Base-by-base conservation (phyloP, 2,888 invertebrate genomes). In the Imbricaverruca yamaguchii region DNA sequence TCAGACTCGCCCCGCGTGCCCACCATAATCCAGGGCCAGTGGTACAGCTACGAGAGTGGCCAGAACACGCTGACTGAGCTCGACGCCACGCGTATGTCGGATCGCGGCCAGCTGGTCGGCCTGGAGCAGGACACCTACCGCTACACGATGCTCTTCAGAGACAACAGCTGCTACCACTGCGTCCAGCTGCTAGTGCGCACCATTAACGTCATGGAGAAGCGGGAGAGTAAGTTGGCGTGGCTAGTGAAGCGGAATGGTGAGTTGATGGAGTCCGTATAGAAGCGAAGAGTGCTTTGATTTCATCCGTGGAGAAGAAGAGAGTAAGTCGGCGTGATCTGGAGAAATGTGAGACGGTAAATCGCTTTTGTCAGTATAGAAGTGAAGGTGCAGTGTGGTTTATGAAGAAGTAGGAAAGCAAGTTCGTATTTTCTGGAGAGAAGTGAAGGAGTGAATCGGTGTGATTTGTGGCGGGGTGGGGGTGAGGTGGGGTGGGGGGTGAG, bases 1-100 rank as follows among this genome's bases (percentile, higher is more conserved):
- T 39, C 39, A 39, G 39, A 39, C 39, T 39, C 39, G 39, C 39
- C 39, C 65, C 9, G n/a, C n/a, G 23, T 69, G 13, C 84, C 84
- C 12, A 80, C 25, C n/a, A 92, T 94, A 79, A 87, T 96, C 80
- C 90, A 94, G 85, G 96, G 95, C 82, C 91, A 93, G 61, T 96
- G 96, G 96, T 96, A 95, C 88, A 95, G 95, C 6, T 93, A 94
- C 90, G 96, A 96, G 90, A 92, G 92, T 88, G 94, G 94, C 15
- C 89, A 90, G 85, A 94, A 94, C 85, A 94, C 94, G 0, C 89
- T 92, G 80, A 95, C 95, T 0, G 92, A 93, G 86, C 92, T 96
- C 81, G 93, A 95, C 88, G 92, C 92, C 0, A 91, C 91, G 82
- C 90, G 91, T 74, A 94, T 96, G 93, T 91, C 92, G 13, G 89